phyloP scores from a whole-genome alignment of 2,113 vertebrate genomes.

The Oriolus oriolus region DNA sequence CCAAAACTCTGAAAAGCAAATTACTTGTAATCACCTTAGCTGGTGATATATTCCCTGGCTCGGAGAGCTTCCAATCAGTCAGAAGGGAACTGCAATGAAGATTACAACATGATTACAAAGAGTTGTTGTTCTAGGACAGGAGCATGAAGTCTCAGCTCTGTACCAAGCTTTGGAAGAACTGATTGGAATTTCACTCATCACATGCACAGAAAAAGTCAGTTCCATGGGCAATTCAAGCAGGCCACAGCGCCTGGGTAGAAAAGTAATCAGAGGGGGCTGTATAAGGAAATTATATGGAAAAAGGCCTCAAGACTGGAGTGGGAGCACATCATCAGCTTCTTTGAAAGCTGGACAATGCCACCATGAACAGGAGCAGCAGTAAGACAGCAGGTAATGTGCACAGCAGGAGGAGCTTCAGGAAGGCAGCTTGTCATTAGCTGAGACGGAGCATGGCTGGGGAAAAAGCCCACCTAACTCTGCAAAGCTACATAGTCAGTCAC shows the following conservation, averaged over 20 bases:
- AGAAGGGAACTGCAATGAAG: not conserved
- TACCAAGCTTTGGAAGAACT: not conserved
- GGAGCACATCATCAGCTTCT: not conserved
- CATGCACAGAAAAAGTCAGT: not conserved
- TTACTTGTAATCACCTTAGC: not conserved
- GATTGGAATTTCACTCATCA: not conserved
- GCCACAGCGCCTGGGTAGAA: fast-evolving
- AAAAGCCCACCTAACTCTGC: not conserved
- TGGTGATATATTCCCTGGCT: not conserved
- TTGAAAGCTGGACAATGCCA: not conserved
- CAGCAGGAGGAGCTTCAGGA: not conserved
- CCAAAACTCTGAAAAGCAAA: not conserved
- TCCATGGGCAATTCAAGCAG: not conserved
- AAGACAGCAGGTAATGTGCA: not conserved
- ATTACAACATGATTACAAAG: not conserved
- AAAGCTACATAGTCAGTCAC: fast-evolving
- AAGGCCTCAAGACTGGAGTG: fast-evolving
- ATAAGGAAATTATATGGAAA: not conserved
- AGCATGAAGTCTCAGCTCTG: not conserved
- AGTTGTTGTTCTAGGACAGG: not conserved
- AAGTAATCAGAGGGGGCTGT: not conserved
- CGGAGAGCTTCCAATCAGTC: not conserved
- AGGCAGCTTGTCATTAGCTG: not conserved
- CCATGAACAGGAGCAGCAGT: not conserved
- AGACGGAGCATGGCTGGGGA: not conserved